A percentile compares a stretch with the other conserved stretches of the same genome.
These are phyloP conservation scores for Hirtodrosophila histrioides DNA, from an alignment of 2,888 invertebrate species.

Conservation along the genomic window DNA sequence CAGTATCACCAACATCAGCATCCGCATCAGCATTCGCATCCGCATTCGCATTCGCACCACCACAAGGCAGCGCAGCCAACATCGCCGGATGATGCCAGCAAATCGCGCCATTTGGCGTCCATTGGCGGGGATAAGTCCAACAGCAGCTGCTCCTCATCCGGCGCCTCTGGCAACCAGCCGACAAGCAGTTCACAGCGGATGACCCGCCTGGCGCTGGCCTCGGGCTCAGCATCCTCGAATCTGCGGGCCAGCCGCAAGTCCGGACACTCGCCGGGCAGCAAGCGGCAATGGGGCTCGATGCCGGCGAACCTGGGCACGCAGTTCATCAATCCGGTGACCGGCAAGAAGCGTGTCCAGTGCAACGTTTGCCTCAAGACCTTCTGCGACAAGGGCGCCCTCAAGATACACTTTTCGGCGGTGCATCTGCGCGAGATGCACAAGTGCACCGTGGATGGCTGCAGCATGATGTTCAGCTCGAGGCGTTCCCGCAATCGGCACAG, in stretches of 20 bases:
- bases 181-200: conserved; percentile 62
- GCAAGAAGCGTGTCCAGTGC: conserved; percentile 98
- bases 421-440: conserved; percentile 99
- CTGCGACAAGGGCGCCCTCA: conserved; percentile 99
- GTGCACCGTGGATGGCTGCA: conserved; percentile 99
- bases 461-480: conserved; percentile 99
- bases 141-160: conserved; percentile 50
- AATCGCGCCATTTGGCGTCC: conserved; percentile 31
- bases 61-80: conserved; percentile 13
- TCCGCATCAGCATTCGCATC: conserved; percentile 38
- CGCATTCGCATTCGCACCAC: conserved; percentile 62
- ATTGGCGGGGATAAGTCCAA: conserved; percentile 42
- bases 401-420: conserved; percentile 99
- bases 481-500: conserved; percentile 98
- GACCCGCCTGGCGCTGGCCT: conserved; percentile 56
- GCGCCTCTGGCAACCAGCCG: conserved; percentile 37
- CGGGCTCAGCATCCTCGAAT: conserved; percentile 21
- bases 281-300: conserved; percentile 91
- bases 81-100: conserved; percentile 34
- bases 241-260: conserved; percentile 79
- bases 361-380: conserved; percentile 99
- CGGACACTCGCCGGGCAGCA: conserved; percentile 85
- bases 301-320: conserved; percentile 94
- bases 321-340: conserved; percentile 95
- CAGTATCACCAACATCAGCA: conserved; percentile 17